Base-by-base conservation (phyloP, 1,140 invertebrate species). In the Papilio polytes region DNA sequence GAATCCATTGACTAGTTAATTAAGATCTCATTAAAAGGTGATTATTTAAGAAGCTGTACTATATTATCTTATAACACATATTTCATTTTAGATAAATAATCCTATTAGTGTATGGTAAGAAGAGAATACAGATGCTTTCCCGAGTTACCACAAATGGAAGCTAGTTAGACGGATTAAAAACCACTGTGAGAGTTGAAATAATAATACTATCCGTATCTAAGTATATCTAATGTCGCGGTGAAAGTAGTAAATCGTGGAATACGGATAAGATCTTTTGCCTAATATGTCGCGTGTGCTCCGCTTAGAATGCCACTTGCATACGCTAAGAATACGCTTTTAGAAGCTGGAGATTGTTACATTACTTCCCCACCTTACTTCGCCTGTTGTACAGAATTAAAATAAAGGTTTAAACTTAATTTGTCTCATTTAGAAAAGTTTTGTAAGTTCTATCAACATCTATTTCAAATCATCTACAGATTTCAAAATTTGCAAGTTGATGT, bases 241-340 rank as follows among this genome's bases (percentile, higher is more conserved):
- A 78, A 78, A 78, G 77, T 78, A 63, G 77, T 56, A 44, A 63
- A 78, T 78, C 77, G 77, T 63, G 77, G 56, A 44, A 63, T 63
- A 78, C 76, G 76, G 77, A 63, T 78, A 78, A 78, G 77, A 78
- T 78, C 77, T 78, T 59, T 63, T 78, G 77, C 77, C 77, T 78
- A 78, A 78, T 78, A 78, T 63, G 77, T 78, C 31, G 77, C 77
- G 56, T 22, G 46, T 78, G 53, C 31, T 78, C 59, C 56, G 56
- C 77, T 66, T 66, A 78, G 53, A 36, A 78, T 78, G 36, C 36
- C n/a, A 76, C 22, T 76, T 76, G 74, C 74, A 51, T 13, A 46
- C 73, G 44, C 73, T 53, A 18, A 26, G 74, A 46, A 53, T 74
- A 70, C 63, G 26, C 22, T 70, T 15, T 70, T 22, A 31, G 63